phyloP scores from a whole-genome alignment of 1,140 invertebrate genomes.

The Pantala flavescens region DNA sequence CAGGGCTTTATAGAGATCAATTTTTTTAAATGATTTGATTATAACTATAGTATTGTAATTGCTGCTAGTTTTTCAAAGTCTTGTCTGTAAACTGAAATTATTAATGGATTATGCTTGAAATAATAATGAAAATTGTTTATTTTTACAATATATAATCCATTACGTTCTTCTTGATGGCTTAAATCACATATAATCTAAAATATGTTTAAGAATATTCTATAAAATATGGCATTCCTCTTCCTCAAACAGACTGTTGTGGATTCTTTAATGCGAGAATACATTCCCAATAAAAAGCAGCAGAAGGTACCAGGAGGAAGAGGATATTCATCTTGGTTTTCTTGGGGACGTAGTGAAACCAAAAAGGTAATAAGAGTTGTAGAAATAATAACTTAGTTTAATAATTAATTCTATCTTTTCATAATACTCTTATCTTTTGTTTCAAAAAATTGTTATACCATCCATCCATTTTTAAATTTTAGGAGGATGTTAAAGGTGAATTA shows the following conservation, averaged over 20 bases:
- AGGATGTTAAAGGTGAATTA: not conserved
- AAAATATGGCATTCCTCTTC: slow-evolving; percentile 11
- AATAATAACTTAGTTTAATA: not conserved
- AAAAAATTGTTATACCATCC: not conserved
- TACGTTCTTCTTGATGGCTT: no score
- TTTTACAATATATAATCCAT: no score
- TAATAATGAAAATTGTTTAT: no score
- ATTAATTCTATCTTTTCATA: no score
- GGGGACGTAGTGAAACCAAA: slow-evolving; percentile 40
- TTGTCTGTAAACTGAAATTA: no score
- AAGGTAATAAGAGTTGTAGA: not conserved
- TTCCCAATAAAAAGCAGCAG: slow-evolving; percentile 40
- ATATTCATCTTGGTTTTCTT: slow-evolving; percentile 59
- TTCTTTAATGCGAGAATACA: slow-evolving; percentile 34
- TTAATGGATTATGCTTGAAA: no score
- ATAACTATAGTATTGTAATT: no score
- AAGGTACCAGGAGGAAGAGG: slow-evolving; percentile 33
- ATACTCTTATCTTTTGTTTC: no score
- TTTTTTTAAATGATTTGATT: no score
- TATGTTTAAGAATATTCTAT: no score
- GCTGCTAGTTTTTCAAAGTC: no score
- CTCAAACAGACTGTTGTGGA: slow-evolving; percentile 31
- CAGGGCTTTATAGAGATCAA: not conserved
- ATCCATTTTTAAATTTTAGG: not conserved
- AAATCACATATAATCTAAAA: no score